phyloP scores from a whole-genome alignment of 2,797 vertebrate genomes.

The Phoebastria nigripes region DNA sequence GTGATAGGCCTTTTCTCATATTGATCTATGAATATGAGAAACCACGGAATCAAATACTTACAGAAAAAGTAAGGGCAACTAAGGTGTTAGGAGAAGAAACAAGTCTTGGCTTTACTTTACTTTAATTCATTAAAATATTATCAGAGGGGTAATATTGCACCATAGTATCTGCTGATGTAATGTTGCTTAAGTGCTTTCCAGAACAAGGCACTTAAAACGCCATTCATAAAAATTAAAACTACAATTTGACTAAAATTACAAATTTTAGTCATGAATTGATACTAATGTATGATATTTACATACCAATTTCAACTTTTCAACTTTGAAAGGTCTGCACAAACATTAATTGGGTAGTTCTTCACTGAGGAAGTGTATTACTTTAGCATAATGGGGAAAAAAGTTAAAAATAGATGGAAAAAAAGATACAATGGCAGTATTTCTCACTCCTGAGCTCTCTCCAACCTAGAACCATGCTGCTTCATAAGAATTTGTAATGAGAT shows the following conservation, averaged over 20 bases:
- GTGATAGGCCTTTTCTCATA: background rate
- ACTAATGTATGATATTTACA: background rate
- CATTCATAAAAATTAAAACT: background rate
- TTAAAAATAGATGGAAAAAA: background rate
- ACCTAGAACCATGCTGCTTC: background rate
- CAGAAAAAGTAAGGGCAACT: background rate
- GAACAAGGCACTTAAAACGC: background rate
- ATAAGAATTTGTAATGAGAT: background rate
- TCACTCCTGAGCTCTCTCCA: background rate
- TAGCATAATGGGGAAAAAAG: background rate
- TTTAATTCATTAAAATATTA: background rate
- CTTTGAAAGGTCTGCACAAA: background rate
- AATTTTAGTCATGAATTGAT: background rate
- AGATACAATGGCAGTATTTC: background rate
- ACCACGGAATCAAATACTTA: background rate
- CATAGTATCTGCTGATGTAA: background rate
- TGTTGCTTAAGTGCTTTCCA: background rate
- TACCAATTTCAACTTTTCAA: background rate
- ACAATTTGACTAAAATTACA: background rate
- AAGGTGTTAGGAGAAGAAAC: background rate
- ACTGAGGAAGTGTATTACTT: background rate
- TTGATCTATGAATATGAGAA: background rate
- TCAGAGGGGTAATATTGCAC: background rate
- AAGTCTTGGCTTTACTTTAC: background rate
- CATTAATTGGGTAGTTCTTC: background rate